A percentile compares a stretch with the other conserved stretches of the same genome.
phyloP scores from a whole-genome alignment of 2,113 vertebrate species.

The Chloropsis cyanopogon region DNA sequence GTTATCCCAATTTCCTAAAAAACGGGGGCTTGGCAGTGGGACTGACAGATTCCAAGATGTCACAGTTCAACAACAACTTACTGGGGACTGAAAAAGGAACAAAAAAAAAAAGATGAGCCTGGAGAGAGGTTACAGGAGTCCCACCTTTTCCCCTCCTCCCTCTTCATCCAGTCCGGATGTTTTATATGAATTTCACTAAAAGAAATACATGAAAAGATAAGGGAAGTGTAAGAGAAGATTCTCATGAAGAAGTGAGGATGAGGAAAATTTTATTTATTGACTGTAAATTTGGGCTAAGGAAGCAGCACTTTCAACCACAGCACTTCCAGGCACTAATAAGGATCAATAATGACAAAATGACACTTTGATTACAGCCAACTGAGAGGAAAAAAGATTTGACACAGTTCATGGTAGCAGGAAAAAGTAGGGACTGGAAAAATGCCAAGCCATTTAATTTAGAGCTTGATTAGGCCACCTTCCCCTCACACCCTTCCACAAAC shows the following conservation, averaged over 20 bases:
- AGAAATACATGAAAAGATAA: not conserved
- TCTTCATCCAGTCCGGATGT: not conserved
- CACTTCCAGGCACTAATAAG: not conserved
- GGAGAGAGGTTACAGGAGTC: not conserved
- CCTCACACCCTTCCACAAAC: not conserved
- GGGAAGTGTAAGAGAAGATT: not conserved
- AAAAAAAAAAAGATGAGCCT: not conserved
- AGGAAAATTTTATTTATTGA: not conserved
- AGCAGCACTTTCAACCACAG: not conserved
- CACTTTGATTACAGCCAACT: conserved; percentile 23
- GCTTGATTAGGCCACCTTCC: not conserved
- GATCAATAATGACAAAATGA: conserved; percentile 39
- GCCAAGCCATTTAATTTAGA: conserved; percentile 32
- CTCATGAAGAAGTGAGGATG: not conserved
- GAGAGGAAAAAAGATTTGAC: not conserved
- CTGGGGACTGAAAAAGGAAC: not conserved
- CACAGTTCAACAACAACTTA: not conserved
- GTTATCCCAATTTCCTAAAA: not conserved
- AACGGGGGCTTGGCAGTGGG: not conserved
- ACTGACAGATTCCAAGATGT: not conserved
- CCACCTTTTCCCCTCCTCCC: not conserved
- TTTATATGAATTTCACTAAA: not conserved
- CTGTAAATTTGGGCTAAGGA: not conserved
- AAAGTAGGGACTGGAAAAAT: not conserved
- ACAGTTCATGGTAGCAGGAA: not conserved